Percentiles rank a stretch among this genome's conserved stretches.
These are phyloP conservation scores for Uropetala carovei DNA, from an alignment of 2,888 invertebrate species.

Conservation along the genomic window DNA sequence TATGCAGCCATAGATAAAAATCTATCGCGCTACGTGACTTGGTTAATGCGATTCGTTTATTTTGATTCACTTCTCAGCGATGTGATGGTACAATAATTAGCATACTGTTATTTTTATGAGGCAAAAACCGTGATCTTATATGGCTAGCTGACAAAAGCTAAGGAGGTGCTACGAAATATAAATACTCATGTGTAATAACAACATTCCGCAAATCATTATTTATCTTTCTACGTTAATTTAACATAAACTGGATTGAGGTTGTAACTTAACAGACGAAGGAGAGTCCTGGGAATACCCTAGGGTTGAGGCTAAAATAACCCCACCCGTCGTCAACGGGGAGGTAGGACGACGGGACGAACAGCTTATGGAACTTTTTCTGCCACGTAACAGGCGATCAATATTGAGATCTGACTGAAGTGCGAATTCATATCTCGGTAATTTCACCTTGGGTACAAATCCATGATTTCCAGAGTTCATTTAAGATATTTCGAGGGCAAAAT, in stretches of 20 bases:
- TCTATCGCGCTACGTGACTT: too few species aligned
- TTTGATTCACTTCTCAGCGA: too few species aligned
- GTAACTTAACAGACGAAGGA: slow-evolving; percentile 37
- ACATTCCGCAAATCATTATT: neutral
- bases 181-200: too few species aligned
- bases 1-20: too few species aligned
- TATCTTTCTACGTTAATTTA: neutral
- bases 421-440: neutral
- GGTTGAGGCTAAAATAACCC: slow-evolving; percentile 68
- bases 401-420: slow-evolving; percentile 50
- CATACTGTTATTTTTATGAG: too few species aligned
- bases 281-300: slow-evolving; percentile 65
- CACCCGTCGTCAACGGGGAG: slow-evolving; percentile 67
- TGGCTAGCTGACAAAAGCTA: too few species aligned
- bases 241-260: slow-evolving; percentile 47
- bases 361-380: slow-evolving; percentile 67
- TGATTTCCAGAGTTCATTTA: neutral
- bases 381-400: slow-evolving; percentile 69
- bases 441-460: neutral
- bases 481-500: neutral
- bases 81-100: too few species aligned
- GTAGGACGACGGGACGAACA: slow-evolving; percentile 66
- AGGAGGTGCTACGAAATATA: too few species aligned
- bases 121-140: too few species aligned
- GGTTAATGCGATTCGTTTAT: too few species aligned